Conservation (phyloP, 2,888 invertebrate species). For the Trisateles emortualis region DNA sequence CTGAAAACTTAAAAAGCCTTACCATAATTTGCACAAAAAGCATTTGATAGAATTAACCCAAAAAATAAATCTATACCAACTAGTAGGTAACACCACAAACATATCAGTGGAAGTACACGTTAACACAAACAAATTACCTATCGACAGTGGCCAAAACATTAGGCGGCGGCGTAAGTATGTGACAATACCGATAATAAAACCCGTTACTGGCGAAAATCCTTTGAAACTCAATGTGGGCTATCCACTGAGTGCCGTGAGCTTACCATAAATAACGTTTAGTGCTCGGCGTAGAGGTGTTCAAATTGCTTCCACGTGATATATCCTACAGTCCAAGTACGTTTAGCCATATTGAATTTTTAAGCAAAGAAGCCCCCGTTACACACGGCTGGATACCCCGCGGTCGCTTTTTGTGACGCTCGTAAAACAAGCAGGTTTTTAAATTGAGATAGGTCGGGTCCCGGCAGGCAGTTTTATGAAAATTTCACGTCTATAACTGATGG, state of each 20-base stretch:
- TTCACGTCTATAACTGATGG: conserved; percentile 54
- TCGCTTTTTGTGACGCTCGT: conserved; percentile 54
- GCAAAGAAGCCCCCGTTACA: conserved; percentile 63
- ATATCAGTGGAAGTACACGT: not conserved
- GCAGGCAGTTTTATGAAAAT: conserved; percentile 62
- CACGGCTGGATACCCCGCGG: conserved; percentile 13
- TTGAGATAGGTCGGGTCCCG: conserved; percentile 61
- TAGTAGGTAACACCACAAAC: not conserved
- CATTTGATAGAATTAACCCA: too few species aligned
- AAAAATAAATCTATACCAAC: too few species aligned
- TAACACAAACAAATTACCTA: conserved; percentile 23
- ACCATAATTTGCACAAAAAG: too few species aligned
- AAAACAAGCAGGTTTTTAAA: conserved; percentile 60
- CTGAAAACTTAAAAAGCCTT: too few species aligned
- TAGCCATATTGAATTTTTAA: conserved; percentile 83
- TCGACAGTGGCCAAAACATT: conserved; percentile 27
- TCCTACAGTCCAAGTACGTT: conserved; percentile 74
- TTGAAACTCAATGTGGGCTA: conserved; percentile 76
- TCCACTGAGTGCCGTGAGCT: conserved; percentile 78
- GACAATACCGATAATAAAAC: conserved; percentile 55
- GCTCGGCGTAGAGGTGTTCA: conserved; percentile 79
- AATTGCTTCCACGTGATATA: conserved; percentile 85
- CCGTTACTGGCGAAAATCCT: conserved; percentile 69
- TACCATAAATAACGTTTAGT: conserved; percentile 85
- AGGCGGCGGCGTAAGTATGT: conserved; percentile 42